phyloP scores from a whole-genome alignment of 2,797 vertebrate species.

The Australoheros facetus region DNA sequence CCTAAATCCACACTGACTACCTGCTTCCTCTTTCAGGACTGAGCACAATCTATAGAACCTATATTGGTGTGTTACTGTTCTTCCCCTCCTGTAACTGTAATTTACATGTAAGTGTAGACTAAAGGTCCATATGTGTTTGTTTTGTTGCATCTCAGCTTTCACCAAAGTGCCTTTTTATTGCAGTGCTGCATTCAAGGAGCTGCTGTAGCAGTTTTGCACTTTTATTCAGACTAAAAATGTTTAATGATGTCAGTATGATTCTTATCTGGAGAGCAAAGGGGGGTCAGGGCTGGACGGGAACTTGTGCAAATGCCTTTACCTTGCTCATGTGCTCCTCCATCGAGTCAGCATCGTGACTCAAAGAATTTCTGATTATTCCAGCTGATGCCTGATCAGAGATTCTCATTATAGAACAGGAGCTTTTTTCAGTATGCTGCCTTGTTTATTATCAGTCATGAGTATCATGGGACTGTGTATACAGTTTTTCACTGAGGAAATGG shows the following conservation, averaged over 20 bases:
- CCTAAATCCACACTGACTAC: constrained; percentile 38
- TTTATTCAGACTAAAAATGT: constrained; percentile 22
- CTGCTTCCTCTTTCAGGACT: constrained; percentile 38
- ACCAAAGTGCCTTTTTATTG: constrained; percentile 75
- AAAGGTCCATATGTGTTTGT: constrained; percentile 17
- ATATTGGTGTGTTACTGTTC: not conserved
- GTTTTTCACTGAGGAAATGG: constrained; percentile 28
- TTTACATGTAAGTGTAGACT: constrained; percentile 17
- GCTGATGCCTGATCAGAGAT: constrained; percentile 4
- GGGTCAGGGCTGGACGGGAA: not conserved
- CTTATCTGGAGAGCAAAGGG: not conserved
- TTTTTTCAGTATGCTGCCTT: constrained; percentile 53
- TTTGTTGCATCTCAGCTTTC: constrained; percentile 51
- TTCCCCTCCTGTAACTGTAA: constrained; percentile 12
- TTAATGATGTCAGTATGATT: constrained; percentile 13
- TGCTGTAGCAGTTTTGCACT: constrained; percentile 63
- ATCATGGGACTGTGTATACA: constrained; percentile 28
- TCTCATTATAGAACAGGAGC: constrained; percentile 3
- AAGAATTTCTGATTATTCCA: not conserved
- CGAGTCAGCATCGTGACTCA: constrained; percentile 1
- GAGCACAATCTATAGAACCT: constrained; percentile 17
- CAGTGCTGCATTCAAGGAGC: constrained; percentile 53
- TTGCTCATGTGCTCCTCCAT: constrained; percentile 8
- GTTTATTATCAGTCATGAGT: constrained; percentile 28
- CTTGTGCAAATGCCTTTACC: constrained; percentile 22